phyloP scores from a whole-genome alignment of 2,113 vertebrate genomes.

The Psittacula cyanocephala region DNA sequence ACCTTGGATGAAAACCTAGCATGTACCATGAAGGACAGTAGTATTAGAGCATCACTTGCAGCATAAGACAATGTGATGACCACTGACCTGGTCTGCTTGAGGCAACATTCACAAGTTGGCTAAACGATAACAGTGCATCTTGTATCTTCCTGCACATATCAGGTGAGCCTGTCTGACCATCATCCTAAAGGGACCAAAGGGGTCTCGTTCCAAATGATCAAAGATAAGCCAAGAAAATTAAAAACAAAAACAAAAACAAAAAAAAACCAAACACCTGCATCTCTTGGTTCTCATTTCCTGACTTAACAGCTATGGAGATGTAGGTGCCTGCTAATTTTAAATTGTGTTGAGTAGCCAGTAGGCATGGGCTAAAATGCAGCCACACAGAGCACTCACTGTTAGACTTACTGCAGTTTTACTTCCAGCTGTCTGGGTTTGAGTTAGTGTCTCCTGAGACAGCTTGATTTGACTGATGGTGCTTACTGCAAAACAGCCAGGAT shows the following conservation, averaged over 20 bases:
- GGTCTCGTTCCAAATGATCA: neutral
- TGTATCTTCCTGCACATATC: neutral
- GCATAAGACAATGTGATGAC: neutral
- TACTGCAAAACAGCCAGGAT: neutral
- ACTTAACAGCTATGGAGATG: neutral
- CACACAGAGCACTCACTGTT: neutral
- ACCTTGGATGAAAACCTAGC: neutral
- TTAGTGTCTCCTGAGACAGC: neutral
- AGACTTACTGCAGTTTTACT: neutral
- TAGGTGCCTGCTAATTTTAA: neutral
- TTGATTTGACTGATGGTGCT: neutral
- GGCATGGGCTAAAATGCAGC: neutral
- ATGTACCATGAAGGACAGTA: neutral
- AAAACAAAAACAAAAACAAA: neutral
- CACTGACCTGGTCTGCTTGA: neutral
- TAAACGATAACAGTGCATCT: neutral
- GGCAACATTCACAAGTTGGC: neutral
- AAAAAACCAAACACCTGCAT: neutral
- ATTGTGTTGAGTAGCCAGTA: neutral
- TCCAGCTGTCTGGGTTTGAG: neutral
- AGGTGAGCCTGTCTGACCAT: neutral
- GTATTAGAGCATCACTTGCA: neutral
- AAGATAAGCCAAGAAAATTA: neutral
- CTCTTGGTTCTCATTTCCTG: neutral
- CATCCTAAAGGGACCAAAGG: neutral